A percentile compares a stretch with the other conserved stretches of the same genome.
Conservation (phyloP, 2,797 vertebrate species). For the Perodicticus potto region DNA sequence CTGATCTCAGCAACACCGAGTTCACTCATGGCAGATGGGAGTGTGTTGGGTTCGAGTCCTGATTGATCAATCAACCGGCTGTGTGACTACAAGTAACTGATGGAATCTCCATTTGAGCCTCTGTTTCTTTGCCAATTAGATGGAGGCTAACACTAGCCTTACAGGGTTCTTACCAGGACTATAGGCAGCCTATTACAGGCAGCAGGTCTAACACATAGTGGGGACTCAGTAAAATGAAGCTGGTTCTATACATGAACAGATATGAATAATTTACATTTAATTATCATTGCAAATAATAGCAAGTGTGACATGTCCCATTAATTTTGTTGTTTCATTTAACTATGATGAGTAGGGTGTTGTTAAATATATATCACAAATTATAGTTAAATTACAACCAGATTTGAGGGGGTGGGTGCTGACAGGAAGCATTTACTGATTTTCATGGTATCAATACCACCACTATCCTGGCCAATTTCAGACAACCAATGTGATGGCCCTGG, state of each 20-base stretch:
- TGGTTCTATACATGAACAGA: neutral
- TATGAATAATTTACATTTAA: constrained; percentile 41
- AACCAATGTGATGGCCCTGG: neutral
- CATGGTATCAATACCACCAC: neutral
- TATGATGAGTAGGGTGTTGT: constrained; percentile 17
- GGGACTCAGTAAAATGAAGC: neutral
- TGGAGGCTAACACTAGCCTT: neutral
- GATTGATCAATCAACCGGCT: neutral
- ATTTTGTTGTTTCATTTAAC: constrained; percentile 47
- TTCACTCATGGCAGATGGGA: neutral
- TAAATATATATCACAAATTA: constrained; percentile 51
- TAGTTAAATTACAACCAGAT: constrained; percentile 42
- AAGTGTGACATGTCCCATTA: neutral
- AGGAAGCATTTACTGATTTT: neutral
- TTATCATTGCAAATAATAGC: constrained; percentile 47
- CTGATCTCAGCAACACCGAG: neutral
- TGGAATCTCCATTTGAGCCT: neutral
- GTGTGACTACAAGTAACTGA: neutral
- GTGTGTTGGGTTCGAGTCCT: neutral
- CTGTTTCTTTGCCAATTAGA: neutral
- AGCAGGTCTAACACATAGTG: neutral
- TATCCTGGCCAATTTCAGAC: neutral
- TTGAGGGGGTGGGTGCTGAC: neutral
- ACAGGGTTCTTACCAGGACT: neutral
- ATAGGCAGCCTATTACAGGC: neutral